Evolutionary conservation across 2,888 invertebrate species (phyloP).

Genomic region (Gymnosoma rotundatum): DNA sequence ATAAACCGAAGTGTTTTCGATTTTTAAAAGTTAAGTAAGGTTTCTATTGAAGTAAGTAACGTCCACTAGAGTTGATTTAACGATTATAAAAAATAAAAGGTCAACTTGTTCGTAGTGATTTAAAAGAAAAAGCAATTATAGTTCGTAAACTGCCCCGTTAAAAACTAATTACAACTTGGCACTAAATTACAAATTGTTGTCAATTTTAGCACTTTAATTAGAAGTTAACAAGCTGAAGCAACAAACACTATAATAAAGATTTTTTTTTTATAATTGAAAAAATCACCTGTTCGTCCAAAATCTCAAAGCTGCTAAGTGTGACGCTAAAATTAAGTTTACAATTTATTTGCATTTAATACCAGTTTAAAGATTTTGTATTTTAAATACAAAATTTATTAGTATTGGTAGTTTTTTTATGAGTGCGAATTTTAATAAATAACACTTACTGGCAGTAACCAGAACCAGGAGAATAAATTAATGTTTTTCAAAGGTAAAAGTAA

Average conservation of each 20-base stretch:
- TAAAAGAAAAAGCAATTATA: not conserved
- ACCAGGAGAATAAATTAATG: no score
- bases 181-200: slow-evolving; percentile 33
- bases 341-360: not conserved
- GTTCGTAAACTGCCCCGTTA: not conserved
- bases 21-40: no score
- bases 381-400: no score
- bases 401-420: no score
- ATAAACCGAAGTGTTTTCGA: no score
- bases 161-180: slow-evolving; percentile 37
- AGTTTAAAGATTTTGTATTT: no score
- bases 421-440: no score
- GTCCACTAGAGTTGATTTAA: no score
- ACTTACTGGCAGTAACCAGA: no score
- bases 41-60: no score
- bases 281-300: slow-evolving; percentile 27
- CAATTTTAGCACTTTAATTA: slow-evolving; percentile 53
- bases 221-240: slow-evolving; percentile 28
- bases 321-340: not conserved
- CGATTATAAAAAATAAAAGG: not conserved
- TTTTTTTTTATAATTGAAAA: not conserved
- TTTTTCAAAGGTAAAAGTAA: no score
- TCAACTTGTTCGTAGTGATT: not conserved
- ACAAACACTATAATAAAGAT: not conserved
- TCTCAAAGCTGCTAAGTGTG: not conserved